Evolutionary conservation across 2,113 vertebrate genomes (phyloP), one percentile per base, ranked within the genome.

Genomic region (Hippolais icterina): DNA sequence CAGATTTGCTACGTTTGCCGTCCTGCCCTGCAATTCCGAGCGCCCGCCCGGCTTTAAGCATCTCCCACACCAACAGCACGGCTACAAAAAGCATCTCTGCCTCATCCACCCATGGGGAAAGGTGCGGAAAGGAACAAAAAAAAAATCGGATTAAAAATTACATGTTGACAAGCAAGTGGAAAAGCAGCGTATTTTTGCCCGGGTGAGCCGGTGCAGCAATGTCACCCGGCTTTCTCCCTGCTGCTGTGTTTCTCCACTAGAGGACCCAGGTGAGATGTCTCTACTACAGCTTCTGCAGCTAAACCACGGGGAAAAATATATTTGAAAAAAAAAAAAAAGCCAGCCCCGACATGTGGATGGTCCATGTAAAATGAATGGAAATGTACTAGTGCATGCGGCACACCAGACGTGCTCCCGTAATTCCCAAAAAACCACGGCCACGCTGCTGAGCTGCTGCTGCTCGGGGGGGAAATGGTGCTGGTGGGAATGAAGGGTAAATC

Each of bases 281-380:
- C 65, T 93, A 96, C 85, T 93, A 95, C 85, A 33, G 95, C 88
- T 94, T 64, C 94, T 77, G 95, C 96, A 83, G 95, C 75, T 88
- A 65, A 94, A 47, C 31, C 87, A 85, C 90, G 94, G 90, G 64
- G 39, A 59, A 76, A 84, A 89, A 88, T 39, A 60, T 3, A 85
- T 35, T 29, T 0, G 22, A 80, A 54, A 29, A 47, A 53, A 66
- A 75, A 61, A 57, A 86, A 80, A 42, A 54, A 91, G 4, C 28
- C 77, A 91, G 72, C 77, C 90, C 84, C 69, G 92, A 94, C 95
- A 95, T 96, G 92, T 85, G 92, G 68, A 79, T 83, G 89, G 75
- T 95, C 91, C 77, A 94, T 83, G 71, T 81, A 93, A 96, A 96
- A 94, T 94, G 91, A 97, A 96, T 95, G 92, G 94, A 97, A 97